Percentiles rank a stretch among this genome's conserved stretches.
phyloP scores from a whole-genome alignment of 2,888 invertebrate genomes.

The Ceraclea dissimilis region DNA sequence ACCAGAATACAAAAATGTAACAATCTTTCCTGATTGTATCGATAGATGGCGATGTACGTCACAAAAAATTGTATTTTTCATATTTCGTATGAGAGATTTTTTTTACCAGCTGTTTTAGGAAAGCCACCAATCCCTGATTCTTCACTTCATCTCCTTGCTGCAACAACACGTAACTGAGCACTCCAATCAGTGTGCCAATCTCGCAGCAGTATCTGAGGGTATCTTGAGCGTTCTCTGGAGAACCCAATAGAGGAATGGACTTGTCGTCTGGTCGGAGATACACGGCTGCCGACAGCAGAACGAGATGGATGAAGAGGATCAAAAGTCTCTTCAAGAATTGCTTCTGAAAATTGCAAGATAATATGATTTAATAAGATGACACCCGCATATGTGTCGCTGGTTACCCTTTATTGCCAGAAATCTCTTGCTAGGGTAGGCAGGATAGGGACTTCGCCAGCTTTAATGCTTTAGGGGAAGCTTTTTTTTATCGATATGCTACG shows the following conservation, averaged over 20 bases:
- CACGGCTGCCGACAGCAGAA: constrained; percentile 82
- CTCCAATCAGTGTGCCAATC: constrained; percentile 75
- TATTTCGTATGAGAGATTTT: no score
- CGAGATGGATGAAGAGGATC: constrained; percentile 79
- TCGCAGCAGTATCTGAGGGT: constrained; percentile 70
- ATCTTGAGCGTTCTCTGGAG: constrained; percentile 43
- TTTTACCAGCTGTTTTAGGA: constrained; percentile 82
- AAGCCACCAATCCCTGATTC: constrained; percentile 86
- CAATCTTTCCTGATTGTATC: no score
- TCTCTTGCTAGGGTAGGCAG: no score
- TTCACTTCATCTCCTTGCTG: constrained; percentile 93
- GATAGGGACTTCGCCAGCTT: no score
- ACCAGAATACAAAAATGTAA: no score
- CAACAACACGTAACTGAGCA: constrained; percentile 78
- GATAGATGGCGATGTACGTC: no score
- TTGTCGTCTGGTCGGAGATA: constrained; percentile 76
- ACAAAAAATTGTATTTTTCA: no score
- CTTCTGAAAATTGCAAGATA: constrained; percentile 57
- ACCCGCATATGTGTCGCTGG: no score
- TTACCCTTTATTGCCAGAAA: no score
- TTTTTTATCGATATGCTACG: no score
- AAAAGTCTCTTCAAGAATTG: constrained; percentile 88
- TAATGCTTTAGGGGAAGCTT: no score
- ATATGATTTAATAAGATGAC: no score
- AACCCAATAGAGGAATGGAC: constrained; percentile 46